These are phyloP conservation scores for Parnassius orleans DNA, from an alignment of 2,888 invertebrate species.

Conservation along the genomic window DNA sequence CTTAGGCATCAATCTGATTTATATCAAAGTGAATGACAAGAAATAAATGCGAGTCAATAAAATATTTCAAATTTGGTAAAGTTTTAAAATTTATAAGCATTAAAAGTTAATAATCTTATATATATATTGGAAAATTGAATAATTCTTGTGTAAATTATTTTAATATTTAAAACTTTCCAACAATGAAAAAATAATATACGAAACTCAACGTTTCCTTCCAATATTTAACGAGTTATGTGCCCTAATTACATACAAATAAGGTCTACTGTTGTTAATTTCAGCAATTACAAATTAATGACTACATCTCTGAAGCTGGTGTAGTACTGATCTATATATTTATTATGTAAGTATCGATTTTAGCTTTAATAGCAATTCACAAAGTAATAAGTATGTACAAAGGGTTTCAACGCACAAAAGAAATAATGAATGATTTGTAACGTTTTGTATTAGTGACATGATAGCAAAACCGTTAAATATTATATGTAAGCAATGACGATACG, in stretches of 20 bases:
- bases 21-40: too few species aligned
- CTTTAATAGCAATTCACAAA: conserved; percentile 12
- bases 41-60: too few species aligned
- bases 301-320: background rate
- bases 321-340: background rate
- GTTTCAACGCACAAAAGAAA: conserved; percentile 13
- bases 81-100: too few species aligned
- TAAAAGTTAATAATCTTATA: background rate
- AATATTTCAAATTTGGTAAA: too few species aligned
- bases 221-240: too few species aligned
- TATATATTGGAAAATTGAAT: background rate
- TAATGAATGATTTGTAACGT: conserved; percentile 6
- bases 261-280: background rate
- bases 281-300: background rate
- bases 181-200: too few species aligned
- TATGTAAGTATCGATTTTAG: background rate
- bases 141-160: background rate
- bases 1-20: too few species aligned
- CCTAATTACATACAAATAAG: conserved; percentile 3
- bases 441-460: conserved; percentile 1
- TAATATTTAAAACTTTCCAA: too few species aligned
- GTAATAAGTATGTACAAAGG: background rate
- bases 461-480: conserved; percentile 20
- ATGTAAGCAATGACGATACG: conserved; percentile 33
- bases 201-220: too few species aligned